These are phyloP conservation scores for Gymnodraco acuticeps DNA, from an alignment of 2,797 vertebrate species.

Conservation along the genomic window DNA sequence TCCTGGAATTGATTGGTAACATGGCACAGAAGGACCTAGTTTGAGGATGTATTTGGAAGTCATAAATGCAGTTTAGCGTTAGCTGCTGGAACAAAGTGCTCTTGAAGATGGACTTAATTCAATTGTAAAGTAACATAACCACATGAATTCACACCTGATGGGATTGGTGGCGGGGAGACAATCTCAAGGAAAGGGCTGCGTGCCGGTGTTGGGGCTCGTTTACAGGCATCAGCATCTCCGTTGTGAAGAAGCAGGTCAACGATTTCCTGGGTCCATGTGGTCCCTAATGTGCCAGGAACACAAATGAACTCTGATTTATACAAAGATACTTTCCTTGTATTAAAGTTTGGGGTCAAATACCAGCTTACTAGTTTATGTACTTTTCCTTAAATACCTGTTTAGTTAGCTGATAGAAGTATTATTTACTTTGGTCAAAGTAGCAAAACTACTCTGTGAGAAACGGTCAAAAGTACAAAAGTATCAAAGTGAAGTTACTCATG, in stretches of 20 bases:
- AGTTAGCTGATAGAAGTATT: neutral
- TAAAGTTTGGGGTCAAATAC: neutral
- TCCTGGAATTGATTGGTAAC: conserved; percentile 13
- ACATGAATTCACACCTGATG: conserved; percentile 74
- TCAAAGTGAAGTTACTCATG: neutral
- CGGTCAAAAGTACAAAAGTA: too few species aligned
- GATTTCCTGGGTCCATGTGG: conserved; percentile 94
- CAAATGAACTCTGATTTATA: neutral
- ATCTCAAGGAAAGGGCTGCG: conserved; percentile 91
- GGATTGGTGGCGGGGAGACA: conserved; percentile 77
- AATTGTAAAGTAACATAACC: neutral
- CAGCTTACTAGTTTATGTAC: neutral
- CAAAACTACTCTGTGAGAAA: neutral
- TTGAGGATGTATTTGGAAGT: conserved; percentile 7
- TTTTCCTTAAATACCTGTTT: neutral
- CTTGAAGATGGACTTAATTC: neutral
- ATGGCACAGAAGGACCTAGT: neutral
- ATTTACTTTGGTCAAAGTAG: neutral
- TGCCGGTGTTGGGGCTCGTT: conserved; percentile 80
- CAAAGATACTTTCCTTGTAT: neutral
- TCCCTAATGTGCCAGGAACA: conserved; percentile 81
- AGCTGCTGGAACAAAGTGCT: neutral
- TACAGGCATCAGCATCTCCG: conserved; percentile 85
- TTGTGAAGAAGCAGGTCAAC: conserved; percentile 89
- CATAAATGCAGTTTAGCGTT: neutral